phyloP scores from a whole-genome alignment of 2,888 invertebrate species.

The Meteorus cinctellus region DNA sequence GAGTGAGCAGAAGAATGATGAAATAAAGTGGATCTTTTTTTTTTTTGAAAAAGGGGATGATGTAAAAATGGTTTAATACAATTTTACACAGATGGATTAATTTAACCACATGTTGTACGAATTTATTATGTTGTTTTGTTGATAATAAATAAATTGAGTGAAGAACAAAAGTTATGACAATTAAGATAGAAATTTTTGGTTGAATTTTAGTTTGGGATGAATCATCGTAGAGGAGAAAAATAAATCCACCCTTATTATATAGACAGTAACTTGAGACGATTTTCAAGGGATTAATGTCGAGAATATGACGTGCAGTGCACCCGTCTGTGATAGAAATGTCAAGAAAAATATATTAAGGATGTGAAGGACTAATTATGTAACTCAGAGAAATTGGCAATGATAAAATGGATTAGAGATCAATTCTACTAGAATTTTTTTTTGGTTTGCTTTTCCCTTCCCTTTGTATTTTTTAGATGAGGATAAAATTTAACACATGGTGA shows the following conservation, averaged over 20 bases:
- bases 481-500: slow-evolving; percentile 64
- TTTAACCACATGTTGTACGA: slow-evolving; percentile 45
- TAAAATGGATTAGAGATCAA: slow-evolving; percentile 4
- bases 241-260: slow-evolving; percentile 41
- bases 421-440: background rate
- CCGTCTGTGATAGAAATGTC: slow-evolving; percentile 54
- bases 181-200: background rate
- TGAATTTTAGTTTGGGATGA: slow-evolving; percentile 49
- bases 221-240: slow-evolving; percentile 48
- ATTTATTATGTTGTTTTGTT: background rate
- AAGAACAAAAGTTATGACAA: too few relatives aligned
- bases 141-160: too few relatives aligned
- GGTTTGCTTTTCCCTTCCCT: background rate
- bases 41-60: slow-evolving; percentile 42
- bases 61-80: background rate
- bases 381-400: slow-evolving; percentile 2
- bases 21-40: slow-evolving; percentile 9
- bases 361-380: background rate
- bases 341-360: slow-evolving; percentile 24
- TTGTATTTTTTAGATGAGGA: background rate
- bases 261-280: slow-evolving; percentile 62
- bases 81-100: slow-evolving; percentile 59
- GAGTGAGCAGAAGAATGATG: slow-evolving; percentile 49
- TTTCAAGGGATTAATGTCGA: slow-evolving; percentile 61
- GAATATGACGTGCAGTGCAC: slow-evolving; percentile 56